A percentile compares a stretch with the other conserved stretches of the same genome.
phyloP scores from a whole-genome alignment of 1,140 invertebrate species.

The Samia ricini region DNA sequence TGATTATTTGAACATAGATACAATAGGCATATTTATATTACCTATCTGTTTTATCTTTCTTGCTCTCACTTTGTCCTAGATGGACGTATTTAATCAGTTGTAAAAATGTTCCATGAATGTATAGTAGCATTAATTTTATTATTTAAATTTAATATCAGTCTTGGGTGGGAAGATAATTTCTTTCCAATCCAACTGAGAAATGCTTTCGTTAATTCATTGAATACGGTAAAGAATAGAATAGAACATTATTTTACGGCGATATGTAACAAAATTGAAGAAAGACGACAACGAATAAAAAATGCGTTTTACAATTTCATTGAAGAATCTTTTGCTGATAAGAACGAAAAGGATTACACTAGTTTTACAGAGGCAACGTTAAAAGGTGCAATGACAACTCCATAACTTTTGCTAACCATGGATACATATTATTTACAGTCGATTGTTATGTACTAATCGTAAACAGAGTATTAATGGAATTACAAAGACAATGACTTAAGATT shows the following conservation, averaged over 20 bases:
- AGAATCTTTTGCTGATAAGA: constrained; percentile 10
- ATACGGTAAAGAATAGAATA: constrained; percentile 5
- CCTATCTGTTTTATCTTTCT: too few species aligned
- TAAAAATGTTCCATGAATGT: too few species aligned
- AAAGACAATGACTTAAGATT: not conserved
- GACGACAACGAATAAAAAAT: constrained; percentile 26
- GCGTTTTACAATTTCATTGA: constrained; percentile 29
- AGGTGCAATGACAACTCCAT: too few species aligned
- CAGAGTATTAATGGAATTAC: constrained; percentile 75
- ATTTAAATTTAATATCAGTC: too few species aligned
- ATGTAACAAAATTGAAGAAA: constrained; percentile 18
- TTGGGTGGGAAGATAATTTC: too few species aligned
- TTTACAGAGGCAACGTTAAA: constrained; percentile 69
- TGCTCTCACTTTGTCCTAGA: too few species aligned
- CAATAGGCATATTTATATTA: too few species aligned
- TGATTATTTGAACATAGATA: too few species aligned
- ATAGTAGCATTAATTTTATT: too few species aligned
- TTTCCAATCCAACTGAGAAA: not conserved
- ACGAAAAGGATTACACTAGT: constrained; percentile 67
- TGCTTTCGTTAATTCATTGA: not conserved
- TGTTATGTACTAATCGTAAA: constrained; percentile 85
- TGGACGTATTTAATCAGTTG: too few species aligned
- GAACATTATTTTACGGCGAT: constrained; percentile 20
- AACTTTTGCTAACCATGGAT: too few species aligned
- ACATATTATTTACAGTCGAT: constrained; percentile 38